These are phyloP conservation scores for Stichodactyla helianthus DNA, from an alignment of 64 coral and sea anemone species.

Conservation along the genomic window DNA sequence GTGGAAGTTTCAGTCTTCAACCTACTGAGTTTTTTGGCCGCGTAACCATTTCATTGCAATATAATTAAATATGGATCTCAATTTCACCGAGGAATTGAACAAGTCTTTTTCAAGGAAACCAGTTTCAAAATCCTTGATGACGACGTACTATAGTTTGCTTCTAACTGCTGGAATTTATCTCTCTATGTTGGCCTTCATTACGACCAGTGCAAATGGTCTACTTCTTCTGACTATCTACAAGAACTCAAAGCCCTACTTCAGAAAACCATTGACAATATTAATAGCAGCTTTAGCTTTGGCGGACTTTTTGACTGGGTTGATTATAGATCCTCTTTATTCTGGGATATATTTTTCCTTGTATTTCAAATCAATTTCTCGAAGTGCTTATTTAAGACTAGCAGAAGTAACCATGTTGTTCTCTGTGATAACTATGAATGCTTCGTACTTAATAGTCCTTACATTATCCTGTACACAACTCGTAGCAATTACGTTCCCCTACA, in stretches of 20 bases:
- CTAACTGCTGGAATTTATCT: slow-evolving; percentile 29
- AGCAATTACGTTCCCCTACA: slow-evolving; percentile 26
- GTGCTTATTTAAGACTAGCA: neutral
- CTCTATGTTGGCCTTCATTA: slow-evolving; percentile 30
- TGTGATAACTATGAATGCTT: slow-evolving; percentile 10
- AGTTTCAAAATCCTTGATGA: neutral
- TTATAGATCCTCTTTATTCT: slow-evolving; percentile 48
- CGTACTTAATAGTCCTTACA: slow-evolving; percentile 19
- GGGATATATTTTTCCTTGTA: neutral
- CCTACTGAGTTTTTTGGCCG: too few relatives aligned
- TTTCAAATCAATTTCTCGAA: neutral
- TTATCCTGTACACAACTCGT: slow-evolving; percentile 29
- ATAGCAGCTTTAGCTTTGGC: slow-evolving; percentile 50
- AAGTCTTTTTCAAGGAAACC: neutral
- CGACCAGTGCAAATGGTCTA: slow-evolving; percentile 43
- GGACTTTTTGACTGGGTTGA: slow-evolving; percentile 44
- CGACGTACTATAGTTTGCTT: neutral
- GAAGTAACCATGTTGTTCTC: neutral
- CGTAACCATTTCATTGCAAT: neutral
- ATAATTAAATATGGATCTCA: neutral
- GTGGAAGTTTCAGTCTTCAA: too few relatives aligned
- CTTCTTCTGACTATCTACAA: slow-evolving; percentile 54
- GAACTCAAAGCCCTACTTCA: slow-evolving; percentile 38
- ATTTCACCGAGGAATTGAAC: neutral
- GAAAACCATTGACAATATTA: slow-evolving; percentile 50